Percentiles rank a stretch among this genome's conserved stretches.
These are phyloP conservation scores for Pemphredon lugubris DNA, from an alignment of 2,888 invertebrate species.

Conservation along the genomic window DNA sequence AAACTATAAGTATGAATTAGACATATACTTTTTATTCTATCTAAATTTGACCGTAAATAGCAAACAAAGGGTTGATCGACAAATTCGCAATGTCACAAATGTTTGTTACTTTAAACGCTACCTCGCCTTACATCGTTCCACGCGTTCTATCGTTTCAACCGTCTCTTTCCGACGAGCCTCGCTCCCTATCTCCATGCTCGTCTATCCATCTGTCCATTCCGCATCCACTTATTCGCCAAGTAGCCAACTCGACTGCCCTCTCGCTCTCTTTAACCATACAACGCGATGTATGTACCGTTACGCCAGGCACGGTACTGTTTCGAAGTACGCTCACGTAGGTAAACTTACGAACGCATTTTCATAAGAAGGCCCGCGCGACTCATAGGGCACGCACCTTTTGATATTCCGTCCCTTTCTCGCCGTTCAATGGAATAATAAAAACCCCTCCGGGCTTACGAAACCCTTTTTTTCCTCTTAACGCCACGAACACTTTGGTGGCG, in stretches of 20 bases:
- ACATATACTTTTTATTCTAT: too few relatives aligned
- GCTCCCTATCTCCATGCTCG: not conserved
- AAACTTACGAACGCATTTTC: conserved; percentile 61
- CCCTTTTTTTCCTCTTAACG: conserved; percentile 19
- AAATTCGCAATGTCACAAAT: too few relatives aligned
- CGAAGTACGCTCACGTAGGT: conserved; percentile 63
- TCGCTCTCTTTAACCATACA: conserved; percentile 18
- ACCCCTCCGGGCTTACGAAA: conserved; percentile 39
- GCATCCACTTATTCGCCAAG: conserved; percentile 17
- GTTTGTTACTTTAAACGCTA: too few relatives aligned
- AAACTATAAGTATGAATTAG: too few relatives aligned
- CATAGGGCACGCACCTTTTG: conserved; percentile 48
- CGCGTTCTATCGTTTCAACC: conserved; percentile 15
- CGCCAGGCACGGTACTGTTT: conserved; percentile 44
- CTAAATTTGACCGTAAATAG: too few relatives aligned
- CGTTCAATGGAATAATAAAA: conserved; percentile 60
- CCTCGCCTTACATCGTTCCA: too few relatives aligned
- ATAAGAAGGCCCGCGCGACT: conserved; percentile 37
- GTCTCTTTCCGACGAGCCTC: conserved; percentile 20
- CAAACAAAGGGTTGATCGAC: too few relatives aligned
- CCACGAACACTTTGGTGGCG: conserved; percentile 3
- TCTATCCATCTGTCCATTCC: not conserved
- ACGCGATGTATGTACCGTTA: conserved; percentile 58
- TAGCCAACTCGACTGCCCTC: conserved; percentile 16
- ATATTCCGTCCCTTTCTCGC: conserved; percentile 56